Evolutionary conservation across 1,140 invertebrate genomes (phyloP), one percentile per base, ranked within the genome.

Genomic region (Phortica variegata): DNA sequence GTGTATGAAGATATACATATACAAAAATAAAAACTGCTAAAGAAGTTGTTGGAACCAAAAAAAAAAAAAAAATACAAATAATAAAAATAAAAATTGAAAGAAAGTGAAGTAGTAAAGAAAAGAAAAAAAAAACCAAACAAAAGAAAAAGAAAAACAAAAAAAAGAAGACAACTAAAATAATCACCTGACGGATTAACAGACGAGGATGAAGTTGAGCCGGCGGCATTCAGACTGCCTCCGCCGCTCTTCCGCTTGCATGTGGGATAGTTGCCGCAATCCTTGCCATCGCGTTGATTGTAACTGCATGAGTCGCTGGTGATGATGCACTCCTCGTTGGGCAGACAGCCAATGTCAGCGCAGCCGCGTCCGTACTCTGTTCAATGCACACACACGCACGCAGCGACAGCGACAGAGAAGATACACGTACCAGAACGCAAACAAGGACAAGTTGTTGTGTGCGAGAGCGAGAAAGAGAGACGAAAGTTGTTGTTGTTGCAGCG

Each of bases 331-430:
- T 89, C 83, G 51, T 79, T 85, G 58, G 82, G 85, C 18, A 81
- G 75, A 60, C 87, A 89, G 42, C 87, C 86, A 57, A 89, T 89
- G 61, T 89, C 87, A 56, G 82, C 82, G 70, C 87, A 89, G 10
- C 80, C 81, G 56, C 87, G 81, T 41, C 87, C 87, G 71, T 87
- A 89, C 78, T 88, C 87, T 88, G 19, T 29, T 26, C 10, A 26
- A 26, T 26, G 23, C 23, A 26, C n/a, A n/a, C n/a, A n/a, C n/a
- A 10, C 23, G 23, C 23, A 10, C 5, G 10, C 5, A 26, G 23
- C 23, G 23, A 10, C 5, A 26, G 10, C 23, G 23, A 10, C 5
- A 26, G 23, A 6, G 12, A 18, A 33, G 38, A 21, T 32, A 31
- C 18, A 38, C 36, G 18, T 9, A 38, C 36, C 3, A 15, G 18